Conservation (phyloP, 2,888 invertebrate genomes). For the Empis livida region DNA sequence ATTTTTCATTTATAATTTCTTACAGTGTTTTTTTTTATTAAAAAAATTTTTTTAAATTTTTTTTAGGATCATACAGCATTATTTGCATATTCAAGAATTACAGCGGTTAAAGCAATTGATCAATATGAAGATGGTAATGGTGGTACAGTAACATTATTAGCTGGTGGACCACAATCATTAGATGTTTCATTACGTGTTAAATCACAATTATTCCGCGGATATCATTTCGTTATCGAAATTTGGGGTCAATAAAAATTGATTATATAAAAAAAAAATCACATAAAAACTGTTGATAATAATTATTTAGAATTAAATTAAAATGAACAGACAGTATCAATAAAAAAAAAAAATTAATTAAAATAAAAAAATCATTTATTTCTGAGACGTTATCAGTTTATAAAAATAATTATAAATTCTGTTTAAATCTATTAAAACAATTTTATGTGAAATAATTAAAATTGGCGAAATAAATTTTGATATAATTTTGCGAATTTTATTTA, state of each 20-base stretch:
- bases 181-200: slow-evolving; percentile 26
- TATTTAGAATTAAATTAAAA: neutral
- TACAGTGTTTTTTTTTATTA: neutral
- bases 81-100: neutral
- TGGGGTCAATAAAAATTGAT: slow-evolving; percentile 10
- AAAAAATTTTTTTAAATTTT: neutral
- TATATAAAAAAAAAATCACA: no score
- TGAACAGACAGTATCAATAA: no score
- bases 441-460: no score
- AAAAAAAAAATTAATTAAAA: no score
- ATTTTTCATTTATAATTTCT: no score
- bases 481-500: no score
- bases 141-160: slow-evolving; percentile 21
- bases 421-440: no score
- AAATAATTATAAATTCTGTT: no score
- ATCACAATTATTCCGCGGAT: slow-evolving; percentile 26
- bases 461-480: no score
- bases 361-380: no score
- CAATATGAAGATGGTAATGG: slow-evolving; percentile 29
- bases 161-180: slow-evolving; percentile 26
- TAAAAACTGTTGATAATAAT: neutral
- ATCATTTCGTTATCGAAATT: slow-evolving; percentile 28
- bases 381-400: no score
- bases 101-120: slow-evolving; percentile 19
- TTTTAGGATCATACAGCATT: neutral